Percentiles rank a stretch among this genome's conserved stretches.
These are phyloP conservation scores for Hippocampus abdominalis DNA, from an alignment of 2,113 vertebrate genomes.

Conservation along the genomic window DNA sequence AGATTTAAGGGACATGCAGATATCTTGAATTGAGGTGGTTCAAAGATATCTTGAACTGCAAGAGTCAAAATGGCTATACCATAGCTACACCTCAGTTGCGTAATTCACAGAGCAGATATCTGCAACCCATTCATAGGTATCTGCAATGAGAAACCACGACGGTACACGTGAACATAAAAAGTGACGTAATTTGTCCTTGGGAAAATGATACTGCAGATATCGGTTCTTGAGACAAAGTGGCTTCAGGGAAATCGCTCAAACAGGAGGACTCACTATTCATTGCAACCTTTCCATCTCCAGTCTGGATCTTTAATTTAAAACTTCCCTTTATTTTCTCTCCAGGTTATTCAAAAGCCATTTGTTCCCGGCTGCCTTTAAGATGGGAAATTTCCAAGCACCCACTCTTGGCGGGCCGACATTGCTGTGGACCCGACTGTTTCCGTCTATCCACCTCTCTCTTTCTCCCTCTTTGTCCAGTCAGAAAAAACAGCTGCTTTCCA, in stretches of 20 bases:
- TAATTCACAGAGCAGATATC: too few species aligned
- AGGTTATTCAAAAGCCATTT: slow-evolving; percentile 68
- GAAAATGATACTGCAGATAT: neutral
- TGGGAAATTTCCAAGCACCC: slow-evolving; percentile 66
- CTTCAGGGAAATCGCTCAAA: slow-evolving; percentile 45
- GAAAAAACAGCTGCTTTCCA: slow-evolving; percentile 46
- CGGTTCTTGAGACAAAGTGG: slow-evolving; percentile 33
- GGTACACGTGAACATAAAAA: too few species aligned
- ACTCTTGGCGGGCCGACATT: slow-evolving; percentile 56
- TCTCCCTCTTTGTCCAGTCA: slow-evolving; percentile 38
- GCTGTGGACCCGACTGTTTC: slow-evolving; percentile 61
- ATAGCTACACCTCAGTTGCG: too few species aligned
- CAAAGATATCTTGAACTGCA: too few species aligned
- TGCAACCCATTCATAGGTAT: too few species aligned
- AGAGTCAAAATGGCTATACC: too few species aligned
- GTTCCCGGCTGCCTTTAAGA: slow-evolving; percentile 38
- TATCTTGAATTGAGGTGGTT: too few species aligned
- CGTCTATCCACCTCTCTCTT: slow-evolving; percentile 38
- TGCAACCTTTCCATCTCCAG: slow-evolving; percentile 68
- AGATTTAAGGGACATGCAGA: too few species aligned
- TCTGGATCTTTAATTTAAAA: slow-evolving; percentile 71
- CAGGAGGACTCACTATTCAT: slow-evolving; percentile 44
- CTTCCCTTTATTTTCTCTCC: slow-evolving; percentile 54
- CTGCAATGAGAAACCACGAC: too few species aligned
- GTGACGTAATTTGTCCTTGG: too few species aligned